phyloP scores from a whole-genome alignment of 2,797 vertebrate species.

The Pangasius sanitwongsei region DNA sequence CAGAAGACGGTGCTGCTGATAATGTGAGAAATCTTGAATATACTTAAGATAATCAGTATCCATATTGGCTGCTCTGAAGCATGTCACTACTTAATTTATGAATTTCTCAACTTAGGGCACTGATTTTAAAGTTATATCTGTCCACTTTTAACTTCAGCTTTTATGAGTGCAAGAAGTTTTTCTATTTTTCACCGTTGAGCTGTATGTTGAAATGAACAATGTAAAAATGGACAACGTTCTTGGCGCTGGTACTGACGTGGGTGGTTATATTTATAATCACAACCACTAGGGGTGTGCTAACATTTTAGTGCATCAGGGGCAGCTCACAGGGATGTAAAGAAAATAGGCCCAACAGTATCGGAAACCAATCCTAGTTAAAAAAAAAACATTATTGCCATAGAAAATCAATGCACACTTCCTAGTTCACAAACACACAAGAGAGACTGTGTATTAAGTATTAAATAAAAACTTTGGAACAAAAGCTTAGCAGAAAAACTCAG shows the following conservation, averaged over 20 bases:
- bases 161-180: slow-evolving; percentile 6
- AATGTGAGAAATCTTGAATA: slow-evolving; percentile 25
- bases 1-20: slow-evolving; percentile 29
- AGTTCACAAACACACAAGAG: not conserved
- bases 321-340: not conserved
- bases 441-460: not conserved
- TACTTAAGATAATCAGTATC: slow-evolving; percentile 40
- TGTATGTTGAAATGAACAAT: not conserved
- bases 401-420: not conserved
- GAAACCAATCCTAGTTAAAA: not conserved
- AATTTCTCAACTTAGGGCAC: not conserved
- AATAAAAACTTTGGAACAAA: not conserved
- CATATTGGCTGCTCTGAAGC: slow-evolving; percentile 15
- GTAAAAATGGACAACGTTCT: not conserved
- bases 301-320: not conserved
- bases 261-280: slow-evolving; percentile 1
- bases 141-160: slow-evolving; percentile 13
- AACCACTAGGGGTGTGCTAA: not conserved
- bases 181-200: not conserved
- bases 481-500: not conserved
- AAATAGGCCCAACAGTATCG: not conserved
- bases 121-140: slow-evolving; percentile 18
- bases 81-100: slow-evolving; percentile 22
- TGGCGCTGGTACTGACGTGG: not conserved
- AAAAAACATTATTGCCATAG: not conserved